Conservation (phyloP, 1,140 invertebrate genomes). For the Nylanderia fulva region DNA sequence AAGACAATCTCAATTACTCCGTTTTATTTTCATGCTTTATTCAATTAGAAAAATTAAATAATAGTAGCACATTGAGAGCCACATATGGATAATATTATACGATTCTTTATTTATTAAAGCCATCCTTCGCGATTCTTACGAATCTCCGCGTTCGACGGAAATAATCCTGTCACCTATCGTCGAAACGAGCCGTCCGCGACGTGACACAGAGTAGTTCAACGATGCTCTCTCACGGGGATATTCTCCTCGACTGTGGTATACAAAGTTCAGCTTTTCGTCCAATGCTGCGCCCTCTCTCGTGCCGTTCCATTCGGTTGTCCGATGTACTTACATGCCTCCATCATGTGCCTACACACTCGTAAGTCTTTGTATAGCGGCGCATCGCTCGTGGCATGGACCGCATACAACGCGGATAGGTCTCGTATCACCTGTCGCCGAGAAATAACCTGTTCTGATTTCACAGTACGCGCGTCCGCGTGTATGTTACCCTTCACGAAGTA, state of each 20-base stretch:
- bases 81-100: background rate
- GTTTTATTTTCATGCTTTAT: background rate
- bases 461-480: background rate
- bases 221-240: slow-evolving; percentile 39
- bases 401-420: slow-evolving; percentile 54
- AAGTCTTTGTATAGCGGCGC: slow-evolving; percentile 58
- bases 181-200: slow-evolving; percentile 36
- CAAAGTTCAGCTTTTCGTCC: slow-evolving; percentile 56
- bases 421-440: slow-evolving; percentile 64
- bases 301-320: slow-evolving; percentile 67
- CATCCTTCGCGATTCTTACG: background rate
- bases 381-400: background rate
- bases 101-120: background rate
- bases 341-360: slow-evolving; percentile 41
- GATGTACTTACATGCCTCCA: slow-evolving; percentile 52
- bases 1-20: background rate
- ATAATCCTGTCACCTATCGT: slow-evolving; percentile 40
- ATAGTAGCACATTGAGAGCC: background rate
- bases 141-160: background rate
- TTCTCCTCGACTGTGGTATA: slow-evolving; percentile 23
- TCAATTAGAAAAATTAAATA: background rate
- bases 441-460: slow-evolving; percentile 61
- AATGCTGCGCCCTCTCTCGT: slow-evolving; percentile 12
- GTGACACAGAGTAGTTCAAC: slow-evolving; percentile 23
- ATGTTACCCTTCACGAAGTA: background rate